phyloP scores from a whole-genome alignment of 2,797 vertebrate species.

The Leptoclinus maculatus region DNA sequence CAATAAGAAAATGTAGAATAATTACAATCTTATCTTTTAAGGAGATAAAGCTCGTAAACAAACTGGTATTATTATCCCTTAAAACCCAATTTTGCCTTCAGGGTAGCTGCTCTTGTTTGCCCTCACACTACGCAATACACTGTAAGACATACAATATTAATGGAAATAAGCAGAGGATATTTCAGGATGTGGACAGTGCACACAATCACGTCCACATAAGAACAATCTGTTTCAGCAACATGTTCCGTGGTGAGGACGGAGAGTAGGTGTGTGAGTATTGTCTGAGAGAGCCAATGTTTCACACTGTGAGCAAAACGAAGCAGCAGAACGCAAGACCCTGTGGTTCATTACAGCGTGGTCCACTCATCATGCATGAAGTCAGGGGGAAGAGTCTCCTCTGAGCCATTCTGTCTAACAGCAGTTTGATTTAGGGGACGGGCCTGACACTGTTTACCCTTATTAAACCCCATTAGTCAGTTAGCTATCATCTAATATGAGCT shows the following conservation, averaged over 20 bases:
- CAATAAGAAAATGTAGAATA: not conserved
- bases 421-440: constrained; percentile 43
- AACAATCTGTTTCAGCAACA: constrained; percentile 18
- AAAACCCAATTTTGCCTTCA: constrained; percentile 8
- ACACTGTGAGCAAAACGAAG: constrained; percentile 66
- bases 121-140: constrained; percentile 5
- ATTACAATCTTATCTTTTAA: constrained; percentile 3
- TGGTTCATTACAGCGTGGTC: constrained; percentile 67
- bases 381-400: constrained; percentile 48
- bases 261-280: constrained; percentile 39
- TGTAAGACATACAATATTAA: not conserved
- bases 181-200: constrained; percentile 4
- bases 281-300: constrained; percentile 44
- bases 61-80: not conserved
- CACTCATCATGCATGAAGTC: constrained; percentile 62
- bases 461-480: constrained; percentile 47
- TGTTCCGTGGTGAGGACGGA: constrained; percentile 4
- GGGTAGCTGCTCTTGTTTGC: constrained; percentile 11
- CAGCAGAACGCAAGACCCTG: constrained; percentile 59
- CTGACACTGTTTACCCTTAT: constrained; percentile 47
- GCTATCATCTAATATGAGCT: constrained; percentile 28
- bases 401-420: constrained; percentile 40
- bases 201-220: constrained; percentile 15
- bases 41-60: constrained; percentile 4
- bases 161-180: constrained; percentile 16